Percentiles rank a stretch among this genome's conserved stretches.
Evolutionary conservation across 2,797 vertebrate genomes (phyloP).

Genomic region (Lophura swinhoii): DNA sequence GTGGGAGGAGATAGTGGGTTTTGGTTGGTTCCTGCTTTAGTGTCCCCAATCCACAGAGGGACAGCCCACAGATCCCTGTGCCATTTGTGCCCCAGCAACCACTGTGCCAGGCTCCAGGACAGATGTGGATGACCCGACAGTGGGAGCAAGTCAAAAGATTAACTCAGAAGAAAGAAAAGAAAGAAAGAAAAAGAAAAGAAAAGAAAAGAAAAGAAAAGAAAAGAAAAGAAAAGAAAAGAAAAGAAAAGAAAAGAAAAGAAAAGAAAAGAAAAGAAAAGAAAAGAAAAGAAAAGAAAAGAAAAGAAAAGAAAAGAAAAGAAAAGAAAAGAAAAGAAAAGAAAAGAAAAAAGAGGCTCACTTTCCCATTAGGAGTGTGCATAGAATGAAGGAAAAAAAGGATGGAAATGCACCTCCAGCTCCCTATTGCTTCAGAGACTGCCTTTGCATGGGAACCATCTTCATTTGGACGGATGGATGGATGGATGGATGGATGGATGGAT

Average conservation of each 20-base stretch:
- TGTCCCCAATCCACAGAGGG: fast-evolving
- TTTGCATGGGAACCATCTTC: fast-evolving
- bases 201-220: too few relatives aligned
- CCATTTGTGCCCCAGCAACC: fast-evolving
- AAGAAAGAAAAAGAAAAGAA: too few relatives aligned
- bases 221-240: too few relatives aligned
- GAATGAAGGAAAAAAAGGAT: neutral
- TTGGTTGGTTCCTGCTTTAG: neutral
- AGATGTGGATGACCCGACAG: fast-evolving
- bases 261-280: too few relatives aligned
- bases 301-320: too few relatives aligned
- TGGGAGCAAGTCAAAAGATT: neutral
- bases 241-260: too few relatives aligned
- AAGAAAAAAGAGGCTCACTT: fast-evolving
- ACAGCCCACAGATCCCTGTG: fast-evolving
- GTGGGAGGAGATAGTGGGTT: neutral
- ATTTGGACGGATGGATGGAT: neutral
- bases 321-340: fast-evolving
- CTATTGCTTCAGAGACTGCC: neutral
- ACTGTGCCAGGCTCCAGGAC: neutral
- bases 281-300: too few relatives aligned
- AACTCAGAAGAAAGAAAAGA: fast-evolving
- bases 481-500: neutral
- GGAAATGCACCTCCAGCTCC: slow-evolving; percentile 31
- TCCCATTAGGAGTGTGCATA: neutral